Evolutionary conservation across 1,140 invertebrate species (phyloP).

Genomic region (Frieseomelitta varia): DNA sequence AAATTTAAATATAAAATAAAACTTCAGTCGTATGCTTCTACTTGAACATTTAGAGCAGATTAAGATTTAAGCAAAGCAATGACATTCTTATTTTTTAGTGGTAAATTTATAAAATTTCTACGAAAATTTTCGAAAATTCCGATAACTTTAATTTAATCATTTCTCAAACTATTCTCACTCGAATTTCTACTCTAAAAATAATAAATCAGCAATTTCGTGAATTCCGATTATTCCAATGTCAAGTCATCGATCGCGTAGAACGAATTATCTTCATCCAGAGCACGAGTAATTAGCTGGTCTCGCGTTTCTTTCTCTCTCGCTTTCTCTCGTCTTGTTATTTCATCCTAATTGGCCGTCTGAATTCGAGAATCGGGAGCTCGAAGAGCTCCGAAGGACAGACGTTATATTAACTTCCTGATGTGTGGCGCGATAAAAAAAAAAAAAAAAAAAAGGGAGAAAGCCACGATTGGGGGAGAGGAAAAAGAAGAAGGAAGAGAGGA

Average conservation of each 20-base stretch:
- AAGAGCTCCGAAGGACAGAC: slow-evolving; percentile 46
- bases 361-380: slow-evolving; percentile 27
- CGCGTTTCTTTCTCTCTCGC: background rate
- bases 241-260: background rate
- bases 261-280: background rate
- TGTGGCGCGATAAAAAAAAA: slow-evolving; percentile 69
- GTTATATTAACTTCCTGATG: slow-evolving; percentile 68
- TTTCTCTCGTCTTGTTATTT: slow-evolving; percentile 14
- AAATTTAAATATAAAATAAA: background rate
- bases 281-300: background rate
- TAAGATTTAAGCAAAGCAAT: no score
- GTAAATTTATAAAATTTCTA: background rate
- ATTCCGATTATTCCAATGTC: background rate
- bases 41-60: no score
- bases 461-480: background rate
- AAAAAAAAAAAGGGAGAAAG: slow-evolving; percentile 71
- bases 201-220: background rate
- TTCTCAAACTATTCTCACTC: no score
- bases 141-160: no score
- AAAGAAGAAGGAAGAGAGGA: slow-evolving; percentile 18
- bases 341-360: slow-evolving; percentile 52
- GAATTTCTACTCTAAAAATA: background rate
- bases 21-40: no score
- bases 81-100: no score
- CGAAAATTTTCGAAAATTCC: background rate